phyloP scores from a whole-genome alignment of 2,113 vertebrate genomes.

The Misgurnus mizolepis region DNA sequence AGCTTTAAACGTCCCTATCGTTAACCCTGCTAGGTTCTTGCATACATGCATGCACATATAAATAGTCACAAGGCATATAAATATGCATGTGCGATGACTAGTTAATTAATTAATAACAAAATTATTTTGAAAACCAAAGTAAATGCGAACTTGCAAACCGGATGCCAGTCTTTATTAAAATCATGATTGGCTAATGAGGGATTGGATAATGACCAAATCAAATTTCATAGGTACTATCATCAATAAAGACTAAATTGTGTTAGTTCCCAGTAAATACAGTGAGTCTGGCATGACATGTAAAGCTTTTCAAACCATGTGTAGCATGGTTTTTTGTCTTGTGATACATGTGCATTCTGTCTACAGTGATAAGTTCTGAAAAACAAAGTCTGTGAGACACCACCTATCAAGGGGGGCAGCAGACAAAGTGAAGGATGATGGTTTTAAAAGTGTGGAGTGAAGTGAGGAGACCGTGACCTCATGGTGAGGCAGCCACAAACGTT shows the following conservation, averaged over 20 bases:
- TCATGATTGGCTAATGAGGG: neutral
- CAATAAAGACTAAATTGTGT: neutral
- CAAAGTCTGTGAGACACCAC: conserved; percentile 18
- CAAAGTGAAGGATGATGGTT: conserved; percentile 12
- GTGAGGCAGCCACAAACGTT: conserved; percentile 23
- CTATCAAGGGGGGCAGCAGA: conserved; percentile 14
- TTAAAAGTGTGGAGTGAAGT: conserved; percentile 8
- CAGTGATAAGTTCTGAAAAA: neutral
- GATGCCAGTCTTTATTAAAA: conserved; percentile 7
- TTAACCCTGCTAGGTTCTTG: neutral
- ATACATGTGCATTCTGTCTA: neutral
- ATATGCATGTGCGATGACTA: neutral
- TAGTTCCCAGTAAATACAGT: neutral
- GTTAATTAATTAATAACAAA: conserved; percentile 9
- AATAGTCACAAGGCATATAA: neutral
- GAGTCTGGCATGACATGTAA: neutral
- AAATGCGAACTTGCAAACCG: neutral
- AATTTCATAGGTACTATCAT: neutral
- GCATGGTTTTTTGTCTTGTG: neutral
- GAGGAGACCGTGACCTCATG: conserved; percentile 12
- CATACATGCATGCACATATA: neutral
- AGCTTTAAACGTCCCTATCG: neutral
- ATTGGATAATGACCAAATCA: too few relatives aligned
- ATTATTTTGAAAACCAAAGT: neutral
- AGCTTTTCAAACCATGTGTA: conserved; percentile 9